Evolutionary conservation across 2,888 invertebrate species (phyloP).

Genomic region (Cylloceria caligata): DNA sequence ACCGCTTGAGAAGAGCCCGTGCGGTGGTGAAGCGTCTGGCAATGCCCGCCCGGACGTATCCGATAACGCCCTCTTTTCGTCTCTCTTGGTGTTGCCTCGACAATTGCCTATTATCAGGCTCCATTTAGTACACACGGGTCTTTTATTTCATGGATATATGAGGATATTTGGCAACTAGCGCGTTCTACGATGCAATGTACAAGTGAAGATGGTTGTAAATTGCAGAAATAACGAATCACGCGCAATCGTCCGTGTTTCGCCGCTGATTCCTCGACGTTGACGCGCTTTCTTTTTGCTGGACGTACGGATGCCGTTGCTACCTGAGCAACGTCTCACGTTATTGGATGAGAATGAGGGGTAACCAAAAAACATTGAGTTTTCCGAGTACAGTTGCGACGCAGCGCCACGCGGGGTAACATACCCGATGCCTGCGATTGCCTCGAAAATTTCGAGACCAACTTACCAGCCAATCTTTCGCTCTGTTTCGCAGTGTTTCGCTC

Average conservation of each 20-base stretch:
- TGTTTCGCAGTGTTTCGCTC: neutral
- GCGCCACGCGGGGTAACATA: neutral
- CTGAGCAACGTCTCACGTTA: neutral
- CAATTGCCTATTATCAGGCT: neutral
- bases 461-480: conserved; percentile 13
- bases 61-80: conserved; percentile 71
- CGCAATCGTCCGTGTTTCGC: neutral
- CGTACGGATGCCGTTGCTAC: conserved; percentile 13
- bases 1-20: too few relatives aligned
- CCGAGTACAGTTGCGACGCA: neutral
- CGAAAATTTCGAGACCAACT: neutral
- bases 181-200: neutral
- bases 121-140: neutral
- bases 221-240: conserved; percentile 13
- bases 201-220: conserved; percentile 44
- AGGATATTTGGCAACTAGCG: neutral
- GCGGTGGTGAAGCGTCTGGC: conserved; percentile 53
- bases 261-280: conserved; percentile 28
- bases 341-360: neutral
- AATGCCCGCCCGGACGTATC: conserved; percentile 71
- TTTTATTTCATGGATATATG: neutral
- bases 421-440: neutral
- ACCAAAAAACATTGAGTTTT: too few relatives aligned
- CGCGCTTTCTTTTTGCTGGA: conserved; percentile 49
- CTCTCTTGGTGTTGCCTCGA: conserved; percentile 18